Base-by-base conservation (phyloP, 1,140 invertebrate genomes). In the Pseudomyrmex flavicornis region DNA sequence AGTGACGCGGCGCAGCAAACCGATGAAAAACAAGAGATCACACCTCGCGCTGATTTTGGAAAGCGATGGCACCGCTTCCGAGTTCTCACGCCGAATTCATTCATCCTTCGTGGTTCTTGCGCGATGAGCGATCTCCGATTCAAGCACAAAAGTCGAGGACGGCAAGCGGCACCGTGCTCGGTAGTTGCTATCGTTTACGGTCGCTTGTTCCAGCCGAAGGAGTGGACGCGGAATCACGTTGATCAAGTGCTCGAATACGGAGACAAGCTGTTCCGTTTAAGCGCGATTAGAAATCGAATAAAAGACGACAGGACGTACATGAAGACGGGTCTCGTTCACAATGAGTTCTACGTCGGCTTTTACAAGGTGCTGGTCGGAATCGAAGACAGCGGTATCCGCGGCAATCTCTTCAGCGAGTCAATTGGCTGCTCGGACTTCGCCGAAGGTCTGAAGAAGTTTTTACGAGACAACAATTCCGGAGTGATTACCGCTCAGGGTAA, bases 301-400 rank as follows among this genome's bases (percentile, higher is more conserved):
- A 86, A 85, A 2, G 87, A 85, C 0, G 84, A 86, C n/a, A 63
- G 82, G 35, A 7, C 35, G 1, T 93, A 92, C 58, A 86, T 93
- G 88, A 91, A 72, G 5, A 66, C 90, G 2, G 84, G 22, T 4
- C 52, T 91, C 20, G 80, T 93, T 1, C 70, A 88, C 58, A 86
- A 91, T 0, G 91, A 93, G 69, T 93, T 93, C 74, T 92, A 90
- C 44, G 74, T 93, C 12, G 87, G 89, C 0, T 88, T 91, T 54
- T 93, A 91, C 54, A 93, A 93, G 48, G 82, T 90, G 2, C 4
- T 83, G 9, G 83, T 92, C 0, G 89, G 83, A 44, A 82, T 82
- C 0, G 90, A 93, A n/a, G 70, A 84, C 1, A 90, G 76, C 1
- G 85, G 73, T 0, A 79, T 91, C 8, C 87, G 72, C 10, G 92